Evolutionary conservation across 2,797 vertebrate genomes (phyloP), one percentile per base, ranked within the genome.

Genomic region (Premnoplex brunnescens): DNA sequence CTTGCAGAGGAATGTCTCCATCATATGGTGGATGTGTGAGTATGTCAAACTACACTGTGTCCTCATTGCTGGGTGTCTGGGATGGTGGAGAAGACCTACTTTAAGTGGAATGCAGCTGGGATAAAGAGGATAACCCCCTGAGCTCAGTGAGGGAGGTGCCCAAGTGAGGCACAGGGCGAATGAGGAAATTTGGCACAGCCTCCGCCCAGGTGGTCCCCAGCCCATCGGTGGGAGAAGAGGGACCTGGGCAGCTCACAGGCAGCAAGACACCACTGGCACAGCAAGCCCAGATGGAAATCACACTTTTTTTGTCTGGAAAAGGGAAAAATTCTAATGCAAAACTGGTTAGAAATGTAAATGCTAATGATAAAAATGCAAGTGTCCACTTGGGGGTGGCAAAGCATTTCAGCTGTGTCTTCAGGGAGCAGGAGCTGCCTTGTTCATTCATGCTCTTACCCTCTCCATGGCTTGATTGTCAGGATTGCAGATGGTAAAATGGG

Each of bases 321-420:
- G 23, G 14, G 66, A n/a, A 73, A 89, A 62, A 66, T 12, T 27
- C 3, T 9, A 37, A 66, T 9, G 56, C 10, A 52, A 55, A 86
- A 52, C 19, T 52, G 10, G 8, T 48, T 64, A 37, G 41, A 83
- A 69, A 51, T 23, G 51, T 43, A 71, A 88, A 79, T 32, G 28
- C 10, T 43, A 30, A 28, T 62, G 72, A 91, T 73, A 88, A 93
- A 93, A 92, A 89, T 59, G 43, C 41, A 18, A 91, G 51, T 81
- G 92, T 95, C 97, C 97, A 94, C 96, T 96, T 97, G 97, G 96
- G 96, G 97, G 96, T 97, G 92, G 94, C 92, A 97, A 97, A 97
- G 93, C 41, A 55, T 96, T 89, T 97, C 95, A 85, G 67, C 63
- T 89, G 52, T 60, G 49, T 88, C 93, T 96, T 89, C 67, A 91